Evolutionary conservation across 2,113 vertebrate species (phyloP), one percentile per base, ranked within the genome.

Genomic region (Todiramphus chloris): DNA sequence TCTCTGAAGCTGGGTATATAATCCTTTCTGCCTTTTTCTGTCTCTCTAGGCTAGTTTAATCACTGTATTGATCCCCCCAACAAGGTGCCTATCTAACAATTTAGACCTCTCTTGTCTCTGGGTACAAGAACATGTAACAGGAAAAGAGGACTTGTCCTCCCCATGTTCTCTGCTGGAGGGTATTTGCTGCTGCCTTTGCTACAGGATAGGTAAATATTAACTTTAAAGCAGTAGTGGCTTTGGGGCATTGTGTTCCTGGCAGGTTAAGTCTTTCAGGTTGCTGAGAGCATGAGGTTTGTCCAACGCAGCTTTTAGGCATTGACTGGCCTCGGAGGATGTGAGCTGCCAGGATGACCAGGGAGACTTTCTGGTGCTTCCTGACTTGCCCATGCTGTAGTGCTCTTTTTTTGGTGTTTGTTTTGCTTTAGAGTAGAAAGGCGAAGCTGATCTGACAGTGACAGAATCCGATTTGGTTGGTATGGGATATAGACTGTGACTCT

Each of bases 381-480:
- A 4, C 64, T 77, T n/a, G 59, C 66, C 55, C 5, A 1, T 62
- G 69, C 76, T 1, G 0, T 70, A 8, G 56, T 37, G 23, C 59
- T 83, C 55, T 63, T 35, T 24, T 60, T 14, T 14, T 53, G 67
- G 35, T 43, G 17, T 31, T 31, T 74, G 20, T 78, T 92, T 77
- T 48, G 53, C 60, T 81, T 83, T 56, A 25, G 30, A 94, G 73
- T 39, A 84, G 60, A 87, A 70, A 93, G 87, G 83, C 80, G 11
- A 84, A 94, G 74, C 84, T 87, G 83, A 92, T 95, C 39, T 76
- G 80, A 89, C 83, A 84, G 83, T 58, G 77, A 69, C 87, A 96
- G 83, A 78, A 79, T 92, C 60, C 33, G 91, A 3, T 93, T 91
- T 91, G 56, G 69, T 79, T 95, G 91, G 81, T 79, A 69, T 31